Base-by-base conservation (phyloP, 2,113 vertebrate genomes). In the Tetrao urogallus region DNA sequence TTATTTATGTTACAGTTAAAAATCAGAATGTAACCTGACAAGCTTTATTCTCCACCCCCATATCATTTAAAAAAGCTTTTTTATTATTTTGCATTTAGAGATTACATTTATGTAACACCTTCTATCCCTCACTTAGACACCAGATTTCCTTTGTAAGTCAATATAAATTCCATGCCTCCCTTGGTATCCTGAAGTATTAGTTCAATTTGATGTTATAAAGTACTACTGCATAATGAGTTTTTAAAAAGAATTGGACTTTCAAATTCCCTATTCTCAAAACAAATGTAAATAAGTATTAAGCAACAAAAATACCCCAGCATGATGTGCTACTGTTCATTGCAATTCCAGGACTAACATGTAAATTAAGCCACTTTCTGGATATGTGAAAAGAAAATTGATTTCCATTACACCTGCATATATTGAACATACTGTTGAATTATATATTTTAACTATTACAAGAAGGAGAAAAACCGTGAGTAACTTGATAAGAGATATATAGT, bases 231-330 rank as follows among this genome's bases (percentile, higher is more conserved):
- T 77, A 66, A 50, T 79, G 24, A 76, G 8, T 4, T 48, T 75
- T 72, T 36, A 24, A 5, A 4, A 50, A 76, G 86, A 24, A 40
- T 28, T 65, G 14, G 9, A 40, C 45, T 92, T 91, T 34, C 9
- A 91, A 83, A 85, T 86, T 89, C 89, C 32, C 60, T 77, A 0
- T 86, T 88, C 72, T 86, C 50, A 74, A 78, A 88, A 48, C 60
- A 93, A 86, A 82, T 63, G n/a, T 66, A 90, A 90, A n/a, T 84
- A 93, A 92, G 7, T 86, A 64, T 88, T 88, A 81, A 87, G 60
- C 32, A 92, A 78, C 72, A 89, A 92, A 93, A 92, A 72, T 69
- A 13, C 34, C 32, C 80, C 79, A 80, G 25, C 17, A 15, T 80
- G 67, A 63, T 42, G 6, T 74, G 45, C 64, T 83, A 47, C 45